Evolutionary conservation across 2,113 vertebrate species (phyloP).

Genomic region (Crypturellus undulatus): DNA sequence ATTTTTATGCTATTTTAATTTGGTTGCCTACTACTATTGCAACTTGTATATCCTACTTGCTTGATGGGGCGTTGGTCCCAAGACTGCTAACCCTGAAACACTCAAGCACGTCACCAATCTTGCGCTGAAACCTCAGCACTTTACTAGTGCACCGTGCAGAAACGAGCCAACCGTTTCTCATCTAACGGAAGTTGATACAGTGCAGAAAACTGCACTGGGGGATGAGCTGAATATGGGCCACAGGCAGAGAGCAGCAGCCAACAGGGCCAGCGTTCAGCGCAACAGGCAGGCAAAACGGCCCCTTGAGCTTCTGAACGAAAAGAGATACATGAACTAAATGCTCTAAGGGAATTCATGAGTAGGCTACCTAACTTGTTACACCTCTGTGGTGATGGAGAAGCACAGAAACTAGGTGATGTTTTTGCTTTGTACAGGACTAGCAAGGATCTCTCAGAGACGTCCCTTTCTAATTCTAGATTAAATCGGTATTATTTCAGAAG

Average conservation of each 20-base stretch:
- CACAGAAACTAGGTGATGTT: not conserved
- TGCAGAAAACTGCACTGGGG: not conserved
- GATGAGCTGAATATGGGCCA: not conserved
- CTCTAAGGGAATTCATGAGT: not conserved
- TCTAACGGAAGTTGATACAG: not conserved
- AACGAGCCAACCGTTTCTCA: not conserved
- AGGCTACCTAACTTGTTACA: not conserved
- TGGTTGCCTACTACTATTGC: not conserved
- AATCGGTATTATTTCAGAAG: not conserved
- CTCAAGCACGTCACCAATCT: not conserved
- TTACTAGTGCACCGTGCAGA: not conserved
- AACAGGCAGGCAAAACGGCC: not conserved
- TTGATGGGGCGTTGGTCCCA: not conserved
- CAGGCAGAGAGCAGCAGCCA: not conserved
- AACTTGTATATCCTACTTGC: not conserved
- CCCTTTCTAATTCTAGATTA: not conserved
- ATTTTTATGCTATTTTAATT: not conserved
- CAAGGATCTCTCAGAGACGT: not conserved
- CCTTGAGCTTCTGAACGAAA: not conserved
- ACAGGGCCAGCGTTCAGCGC: not conserved
- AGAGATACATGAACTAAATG: not conserved
- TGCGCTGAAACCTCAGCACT: not conserved
- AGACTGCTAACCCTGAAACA: not conserved
- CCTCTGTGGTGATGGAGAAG: not conserved
- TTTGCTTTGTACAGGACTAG: not conserved